phyloP scores from a whole-genome alignment of 2,888 invertebrate species.

The Epistrophella euchroma region DNA sequence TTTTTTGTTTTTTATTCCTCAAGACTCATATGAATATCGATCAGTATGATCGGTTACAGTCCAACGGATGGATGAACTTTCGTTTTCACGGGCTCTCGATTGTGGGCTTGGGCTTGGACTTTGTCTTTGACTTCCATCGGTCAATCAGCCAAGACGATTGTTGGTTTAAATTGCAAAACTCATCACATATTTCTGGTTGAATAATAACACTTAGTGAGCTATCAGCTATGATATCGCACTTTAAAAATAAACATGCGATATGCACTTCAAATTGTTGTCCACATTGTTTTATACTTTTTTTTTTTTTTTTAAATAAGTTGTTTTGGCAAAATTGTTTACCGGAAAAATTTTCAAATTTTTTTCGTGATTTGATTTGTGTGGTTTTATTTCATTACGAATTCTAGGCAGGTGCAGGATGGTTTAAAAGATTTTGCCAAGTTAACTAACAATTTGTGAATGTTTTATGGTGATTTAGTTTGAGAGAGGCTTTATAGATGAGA shows the following conservation, averaged over 20 bases:
- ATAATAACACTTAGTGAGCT: constrained; percentile 25
- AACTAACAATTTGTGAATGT: neutral
- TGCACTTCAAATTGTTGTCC: constrained; percentile 12
- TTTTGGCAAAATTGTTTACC: constrained; percentile 16
- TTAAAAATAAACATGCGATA: neutral
- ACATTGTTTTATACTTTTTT: neutral
- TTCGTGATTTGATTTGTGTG: constrained; percentile 13
- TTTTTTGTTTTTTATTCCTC: constrained; percentile 28
- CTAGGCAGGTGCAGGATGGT: constrained; percentile 6
- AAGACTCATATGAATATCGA: constrained; percentile 41
- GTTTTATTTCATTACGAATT: constrained; percentile 3
- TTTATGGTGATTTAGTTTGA: neutral
- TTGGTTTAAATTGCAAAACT: constrained; percentile 40
- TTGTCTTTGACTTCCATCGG: neutral
- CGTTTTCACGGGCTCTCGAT: constrained; percentile 65
- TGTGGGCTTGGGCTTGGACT: neutral
- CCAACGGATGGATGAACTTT: constrained; percentile 60
- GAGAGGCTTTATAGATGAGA: neutral
- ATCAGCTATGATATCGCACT: constrained; percentile 21
- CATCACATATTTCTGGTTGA: constrained; percentile 24
- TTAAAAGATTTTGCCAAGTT: constrained; percentile 21
- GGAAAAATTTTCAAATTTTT: constrained; percentile 24
- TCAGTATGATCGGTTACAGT: constrained; percentile 42
- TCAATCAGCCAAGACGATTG: constrained; percentile 17
- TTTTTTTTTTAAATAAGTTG: constrained; percentile 1